Evolutionary conservation across 2,888 invertebrate genomes (phyloP), one percentile per base, ranked within the genome.

Genomic region (Nomada ferruginata): DNA sequence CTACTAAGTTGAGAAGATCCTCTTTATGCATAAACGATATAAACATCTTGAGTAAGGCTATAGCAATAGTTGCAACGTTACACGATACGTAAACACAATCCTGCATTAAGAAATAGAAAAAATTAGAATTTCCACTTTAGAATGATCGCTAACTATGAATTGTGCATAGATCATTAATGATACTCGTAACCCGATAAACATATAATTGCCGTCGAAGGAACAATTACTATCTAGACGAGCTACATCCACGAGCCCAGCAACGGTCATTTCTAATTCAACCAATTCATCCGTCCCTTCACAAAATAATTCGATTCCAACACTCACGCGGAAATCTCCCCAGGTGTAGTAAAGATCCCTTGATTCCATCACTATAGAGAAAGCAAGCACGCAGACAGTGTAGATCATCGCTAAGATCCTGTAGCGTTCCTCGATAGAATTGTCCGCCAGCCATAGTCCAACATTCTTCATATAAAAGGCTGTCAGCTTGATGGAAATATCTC

Each of bases 371-470:
- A 82, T 47, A 11, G 83, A 77, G 10, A 87, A 66, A 0, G 76
- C 0, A 0, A 85, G 29, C 0, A 78, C 66, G 15, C 42, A 2
- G 10, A 89, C 23, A 0, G 90, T 86, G 10, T 88, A 89, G 47
- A n/a, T n/a, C 0, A 87, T 36, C 1, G 87, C 86, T 2, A 75
- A 2, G 1, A 68, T 69, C 53, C 87, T 82, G 1, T 77, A 9
- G 0, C 66, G 64, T 76, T 84, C 61, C 29, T 89, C 86, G 2
- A 29, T 55, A 9, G 57, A 11, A 10, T 74, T 80, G 0, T 73
- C 61, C 5, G 86, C 80, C 15, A 76, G 18, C 90, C 90, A 91
- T 53, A 89, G 87, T 0, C 90, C 90, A 1, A 84, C 83, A 9
- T 84, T 63, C 57, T 82, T 90, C 89, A 90, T 83, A 23, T 82